Conservation (phyloP, 2,113 vertebrate species). For the Lutjanus erythropterus region DNA sequence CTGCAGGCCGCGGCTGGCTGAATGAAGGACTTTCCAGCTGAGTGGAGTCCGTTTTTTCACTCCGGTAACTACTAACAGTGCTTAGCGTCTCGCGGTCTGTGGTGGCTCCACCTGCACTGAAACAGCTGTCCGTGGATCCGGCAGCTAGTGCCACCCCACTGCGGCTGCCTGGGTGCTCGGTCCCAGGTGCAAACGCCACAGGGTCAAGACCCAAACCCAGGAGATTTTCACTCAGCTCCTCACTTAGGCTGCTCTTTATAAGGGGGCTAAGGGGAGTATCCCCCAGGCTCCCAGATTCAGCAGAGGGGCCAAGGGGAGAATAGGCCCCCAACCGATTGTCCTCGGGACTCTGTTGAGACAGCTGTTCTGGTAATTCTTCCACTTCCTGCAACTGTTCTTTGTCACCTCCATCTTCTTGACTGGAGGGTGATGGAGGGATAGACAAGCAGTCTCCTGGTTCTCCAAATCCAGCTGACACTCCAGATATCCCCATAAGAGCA, state of each 20-base stretch:
- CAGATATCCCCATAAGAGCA: constrained; percentile 76
- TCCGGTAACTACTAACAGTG: constrained; percentile 92
- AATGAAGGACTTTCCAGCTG: constrained; percentile 91
- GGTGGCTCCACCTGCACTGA: constrained; percentile 86
- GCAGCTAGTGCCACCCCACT: constrained; percentile 85
- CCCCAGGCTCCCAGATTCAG: constrained; percentile 85
- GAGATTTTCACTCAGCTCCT: constrained; percentile 91
- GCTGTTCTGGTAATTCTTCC: constrained; percentile 61
- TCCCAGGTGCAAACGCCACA: constrained; percentile 81
- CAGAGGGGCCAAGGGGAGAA: constrained; percentile 81
- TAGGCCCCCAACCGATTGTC: constrained; percentile 74
- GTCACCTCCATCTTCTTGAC: constrained; percentile 86
- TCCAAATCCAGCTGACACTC: constrained; percentile 73
- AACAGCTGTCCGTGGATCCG: constrained; percentile 92
- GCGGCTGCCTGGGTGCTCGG: constrained; percentile 79
- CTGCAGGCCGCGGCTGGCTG: constrained; percentile 70
- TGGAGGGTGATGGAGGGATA: constrained; percentile 86
- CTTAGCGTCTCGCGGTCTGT: constrained; percentile 90
- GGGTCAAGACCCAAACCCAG: constrained; percentile 86
- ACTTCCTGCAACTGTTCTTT: constrained; percentile 76
- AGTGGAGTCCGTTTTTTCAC: constrained; percentile 92
- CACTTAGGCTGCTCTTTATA: constrained; percentile 90
- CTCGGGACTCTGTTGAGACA: constrained; percentile 62
- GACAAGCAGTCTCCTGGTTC: constrained; percentile 78
- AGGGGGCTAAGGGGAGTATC: constrained; percentile 91